Base-by-base conservation (phyloP, 2,888 invertebrate genomes). In the Mycogona germanica region DNA sequence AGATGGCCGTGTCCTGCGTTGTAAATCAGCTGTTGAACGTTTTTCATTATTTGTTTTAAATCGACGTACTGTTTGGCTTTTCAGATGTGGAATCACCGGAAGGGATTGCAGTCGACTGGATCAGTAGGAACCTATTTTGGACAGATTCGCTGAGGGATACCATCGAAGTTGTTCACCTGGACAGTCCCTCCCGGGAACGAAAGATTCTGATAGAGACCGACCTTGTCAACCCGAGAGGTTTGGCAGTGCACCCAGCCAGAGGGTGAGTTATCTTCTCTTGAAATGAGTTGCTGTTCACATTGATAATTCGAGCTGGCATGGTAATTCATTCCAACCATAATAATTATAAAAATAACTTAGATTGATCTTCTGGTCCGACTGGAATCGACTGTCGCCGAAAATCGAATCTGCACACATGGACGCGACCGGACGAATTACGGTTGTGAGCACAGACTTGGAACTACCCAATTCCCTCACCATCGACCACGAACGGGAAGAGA, bases 391-490 rank as follows among this genome's bases (percentile, higher is more conserved):
- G 5, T 75, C 78, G 41, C 96, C 98, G 0, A 92, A 89, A 74
- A 87, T 98, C 60, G 97, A 97, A 70, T 81, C 82, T 78, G 81
- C 96, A 0, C 87, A 89, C 68, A 80, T 95, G 75, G 97, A 98
- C 69, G 97, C 97, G 6, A 79, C 81, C 0, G 82, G 81, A 19
- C 76, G 95, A 21, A 62, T 64, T 53, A 64, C 69, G 12, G 66
- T 78, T 38, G 67, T 77, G 6, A 66, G 67, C 1, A 72, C 70
- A 54, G 66, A 65, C 28, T 82, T 96, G 1, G 78, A 80, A 30
- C 72, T 97, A 42, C 97, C 98, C 1, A 98, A 98, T 73, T 93
- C 95, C 0, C 73, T 98, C 58, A 84, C 87, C 26, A 83, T 97
- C 41, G 89, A 95, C 68, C 84, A 81, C 73, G 72, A 75, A 9